Evolutionary conservation across 2,888 invertebrate species (phyloP).

Genomic region (Barypeithes pellucidus): DNA sequence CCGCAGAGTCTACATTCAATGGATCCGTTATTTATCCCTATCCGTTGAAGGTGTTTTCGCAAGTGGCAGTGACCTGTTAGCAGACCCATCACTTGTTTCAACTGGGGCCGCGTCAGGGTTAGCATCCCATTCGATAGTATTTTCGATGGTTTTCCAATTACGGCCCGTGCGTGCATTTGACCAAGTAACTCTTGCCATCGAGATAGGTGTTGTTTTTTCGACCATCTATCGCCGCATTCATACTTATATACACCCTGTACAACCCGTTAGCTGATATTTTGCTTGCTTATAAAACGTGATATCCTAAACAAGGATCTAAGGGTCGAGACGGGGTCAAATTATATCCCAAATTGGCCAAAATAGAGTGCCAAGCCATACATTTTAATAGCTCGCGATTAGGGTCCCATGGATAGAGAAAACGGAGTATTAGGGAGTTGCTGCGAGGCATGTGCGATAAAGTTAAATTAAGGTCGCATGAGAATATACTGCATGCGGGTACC

Average conservation of each 20-base stretch:
- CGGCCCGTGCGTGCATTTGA: no score
- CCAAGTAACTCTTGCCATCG: no score
- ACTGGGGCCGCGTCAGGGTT: no score
- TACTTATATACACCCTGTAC: background rate
- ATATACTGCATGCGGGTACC: background rate
- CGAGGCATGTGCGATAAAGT: background rate
- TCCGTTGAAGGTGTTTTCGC: no score
- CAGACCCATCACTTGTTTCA: no score
- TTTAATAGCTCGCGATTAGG: conserved; percentile 15
- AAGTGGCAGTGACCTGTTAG: no score
- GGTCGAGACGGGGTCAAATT: conserved; percentile 12
- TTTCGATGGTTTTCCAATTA: no score
- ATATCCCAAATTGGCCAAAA: conserved; percentile 8
- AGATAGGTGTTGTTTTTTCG: no score
- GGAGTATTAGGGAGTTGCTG: conserved; percentile 6
- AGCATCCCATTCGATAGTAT: no score
- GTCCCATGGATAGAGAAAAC: background rate
- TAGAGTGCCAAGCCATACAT: conserved; percentile 21
- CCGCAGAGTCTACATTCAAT: no score
- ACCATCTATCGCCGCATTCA: no score
- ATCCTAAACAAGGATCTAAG: conserved; percentile 14
- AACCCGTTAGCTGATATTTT: background rate
- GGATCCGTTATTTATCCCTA: no score
- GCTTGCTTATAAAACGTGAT: background rate
- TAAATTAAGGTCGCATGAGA: background rate